phyloP scores from a whole-genome alignment of 2,113 vertebrate genomes.

The Sturnira hondurensis region DNA sequence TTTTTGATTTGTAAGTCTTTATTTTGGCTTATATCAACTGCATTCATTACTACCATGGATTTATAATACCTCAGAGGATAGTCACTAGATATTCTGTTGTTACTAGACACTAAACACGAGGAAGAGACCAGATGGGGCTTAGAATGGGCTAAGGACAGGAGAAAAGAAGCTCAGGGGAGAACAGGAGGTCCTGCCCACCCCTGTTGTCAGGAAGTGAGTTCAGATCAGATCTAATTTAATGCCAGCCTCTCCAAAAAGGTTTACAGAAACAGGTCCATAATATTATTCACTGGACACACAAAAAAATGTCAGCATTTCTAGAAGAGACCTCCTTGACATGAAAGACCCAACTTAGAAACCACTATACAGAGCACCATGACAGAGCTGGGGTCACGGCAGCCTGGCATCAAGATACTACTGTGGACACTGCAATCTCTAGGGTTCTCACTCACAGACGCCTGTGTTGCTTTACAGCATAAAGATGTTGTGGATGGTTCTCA shows the following conservation, averaged over 20 bases:
- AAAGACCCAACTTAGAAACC: neutral
- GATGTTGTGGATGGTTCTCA: constrained; percentile 76
- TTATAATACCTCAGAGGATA: neutral
- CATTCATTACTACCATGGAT: neutral
- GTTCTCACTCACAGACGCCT: neutral
- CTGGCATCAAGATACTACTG: neutral
- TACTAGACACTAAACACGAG: neutral
- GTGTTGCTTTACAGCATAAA: neutral
- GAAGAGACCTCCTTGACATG: neutral
- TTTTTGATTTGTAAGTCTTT: constrained; percentile 51
- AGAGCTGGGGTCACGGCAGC: neutral
- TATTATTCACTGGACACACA: neutral
- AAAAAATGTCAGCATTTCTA: neutral
- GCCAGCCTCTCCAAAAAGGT: neutral
- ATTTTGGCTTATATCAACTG: neutral
- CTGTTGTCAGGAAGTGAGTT: neutral
- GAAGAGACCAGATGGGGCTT: neutral
- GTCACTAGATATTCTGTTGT: neutral
- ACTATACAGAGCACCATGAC: neutral
- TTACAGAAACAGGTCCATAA: neutral
- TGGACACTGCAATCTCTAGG: neutral
- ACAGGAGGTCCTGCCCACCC: neutral
- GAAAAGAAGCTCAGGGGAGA: neutral
- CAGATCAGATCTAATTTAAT: neutral
- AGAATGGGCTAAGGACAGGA: neutral